Conservation (phyloP, 1,140 invertebrate species). For the Homalodisca vitripennis region DNA sequence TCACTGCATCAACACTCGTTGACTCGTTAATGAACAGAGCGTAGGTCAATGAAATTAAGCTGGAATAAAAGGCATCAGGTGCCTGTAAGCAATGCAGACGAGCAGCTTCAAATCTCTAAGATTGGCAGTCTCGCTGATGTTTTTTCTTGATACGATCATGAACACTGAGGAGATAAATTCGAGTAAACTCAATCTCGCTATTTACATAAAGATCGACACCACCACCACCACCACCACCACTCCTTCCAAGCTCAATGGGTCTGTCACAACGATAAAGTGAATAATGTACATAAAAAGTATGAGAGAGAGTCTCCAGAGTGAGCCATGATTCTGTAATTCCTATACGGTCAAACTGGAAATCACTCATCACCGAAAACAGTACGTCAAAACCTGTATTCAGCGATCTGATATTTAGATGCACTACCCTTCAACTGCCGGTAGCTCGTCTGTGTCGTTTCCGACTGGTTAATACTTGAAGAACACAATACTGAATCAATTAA, state of each 20-base stretch:
- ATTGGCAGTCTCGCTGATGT: background rate
- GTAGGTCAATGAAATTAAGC: background rate
- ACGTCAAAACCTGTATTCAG: slow-evolving; percentile 3
- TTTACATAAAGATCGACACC: background rate
- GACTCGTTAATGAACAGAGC: too few relatives aligned
- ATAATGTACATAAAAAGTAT: background rate
- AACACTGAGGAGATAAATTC: background rate
- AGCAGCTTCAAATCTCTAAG: background rate
- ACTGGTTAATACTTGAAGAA: background rate
- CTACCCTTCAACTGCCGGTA: background rate
- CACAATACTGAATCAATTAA: too few relatives aligned
- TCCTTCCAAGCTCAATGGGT: too few relatives aligned
- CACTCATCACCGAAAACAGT: background rate
- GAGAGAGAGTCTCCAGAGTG: background rate
- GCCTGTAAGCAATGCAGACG: slow-evolving; percentile 11
- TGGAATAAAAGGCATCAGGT: background rate
- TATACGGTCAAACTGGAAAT: background rate
- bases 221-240: background rate
- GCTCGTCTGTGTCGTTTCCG: background rate
- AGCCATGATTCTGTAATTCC: slow-evolving; percentile 11
- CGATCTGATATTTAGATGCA: background rate
- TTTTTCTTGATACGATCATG: background rate
- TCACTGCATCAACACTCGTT: too few relatives aligned
- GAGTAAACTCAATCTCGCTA: too few relatives aligned
- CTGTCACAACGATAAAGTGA: background rate